Base-by-base conservation (phyloP, 1,140 invertebrate species). In the Zaprionus davidi region DNA sequence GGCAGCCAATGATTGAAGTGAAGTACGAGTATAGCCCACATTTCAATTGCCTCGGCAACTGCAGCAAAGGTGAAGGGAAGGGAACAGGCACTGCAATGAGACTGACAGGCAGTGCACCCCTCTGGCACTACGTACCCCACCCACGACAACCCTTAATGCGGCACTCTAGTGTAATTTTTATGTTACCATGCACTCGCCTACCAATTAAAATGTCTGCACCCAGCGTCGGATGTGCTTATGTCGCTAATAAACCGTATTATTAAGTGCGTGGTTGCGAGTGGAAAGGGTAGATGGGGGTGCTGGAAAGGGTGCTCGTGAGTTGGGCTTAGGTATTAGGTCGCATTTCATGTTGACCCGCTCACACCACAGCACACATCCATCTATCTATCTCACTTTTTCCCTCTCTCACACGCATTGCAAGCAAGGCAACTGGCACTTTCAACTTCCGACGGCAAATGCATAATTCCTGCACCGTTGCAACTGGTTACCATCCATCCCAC, bases 181-280 rank as follows among this genome's bases (percentile, higher is more conserved):
- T 90, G 85, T 90, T 90, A 85, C 86, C 86, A 84, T 82, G 86
- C 82, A 85, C 82, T 90, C 86, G 86, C 85, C 85, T 86, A 90
- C 85, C 85, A 90, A 90, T 90, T 90, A 90, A 90, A 90, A 90
- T 90, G 85, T 90, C 86, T 90, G 82, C 85, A 78, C 67, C 66
- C 81, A 84, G 75, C 75, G 81, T 76, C 85, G 85, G 85, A 90
- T 90, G 86, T 90, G 86, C 85, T 90, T 90, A 90, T 90, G 85
- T 90, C 85, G 85, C 85, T 90, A 90, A 90, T 90, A 90, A 90
- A 90, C 85, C 85, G 73, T 90, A 90, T 90, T 90, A 90, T 90
- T 90, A 90, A 90, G 85, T 90, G 78, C 76, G 83, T 67, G 81
- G 79, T 71, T 60, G 68, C 46, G 38, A 9, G 68, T 49, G 59